Conservation (phyloP, 2,888 invertebrate species). For the Oithona nana region DNA sequence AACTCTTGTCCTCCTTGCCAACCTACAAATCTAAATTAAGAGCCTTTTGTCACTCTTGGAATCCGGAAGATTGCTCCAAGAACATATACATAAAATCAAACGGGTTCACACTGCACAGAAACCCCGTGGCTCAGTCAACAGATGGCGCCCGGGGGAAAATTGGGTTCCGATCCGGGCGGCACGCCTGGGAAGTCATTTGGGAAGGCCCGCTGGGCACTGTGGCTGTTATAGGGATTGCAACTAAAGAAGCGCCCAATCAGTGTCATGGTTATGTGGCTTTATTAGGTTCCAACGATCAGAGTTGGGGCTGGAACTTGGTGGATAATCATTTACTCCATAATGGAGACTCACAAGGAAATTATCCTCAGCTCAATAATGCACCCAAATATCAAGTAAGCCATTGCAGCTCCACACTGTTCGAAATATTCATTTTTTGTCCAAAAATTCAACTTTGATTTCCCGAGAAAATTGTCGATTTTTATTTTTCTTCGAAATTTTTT, state of each 20-base stretch:
- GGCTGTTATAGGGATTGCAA: slow-evolving; percentile 86
- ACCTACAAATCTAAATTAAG: slow-evolving; percentile 82
- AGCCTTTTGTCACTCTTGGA: slow-evolving; percentile 90
- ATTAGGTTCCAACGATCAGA: slow-evolving; percentile 84
- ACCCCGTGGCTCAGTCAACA: slow-evolving; percentile 95
- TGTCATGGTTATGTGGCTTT: slow-evolving; percentile 88
- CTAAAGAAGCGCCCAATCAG: slow-evolving; percentile 78
- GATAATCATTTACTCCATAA: slow-evolving; percentile 92
- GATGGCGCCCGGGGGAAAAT: slow-evolving; percentile 80
- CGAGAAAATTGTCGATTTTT: too few relatives aligned
- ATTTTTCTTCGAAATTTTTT: slow-evolving; percentile 1
- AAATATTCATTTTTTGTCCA: too few relatives aligned
- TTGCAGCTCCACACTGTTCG: too few relatives aligned
- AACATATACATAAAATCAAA: slow-evolving; percentile 92
- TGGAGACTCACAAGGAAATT: slow-evolving; percentile 82
- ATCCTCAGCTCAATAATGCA: slow-evolving; percentile 81
- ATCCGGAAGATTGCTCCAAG: slow-evolving; percentile 82
- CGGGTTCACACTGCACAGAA: slow-evolving; percentile 90
- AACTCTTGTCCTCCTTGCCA: slow-evolving; percentile 64
- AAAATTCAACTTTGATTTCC: too few relatives aligned
- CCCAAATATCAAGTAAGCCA: slow-evolving; percentile 76
- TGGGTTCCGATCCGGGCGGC: slow-evolving; percentile 68
- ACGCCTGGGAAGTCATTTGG: slow-evolving; percentile 97
- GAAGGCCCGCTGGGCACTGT: slow-evolving; percentile 95
- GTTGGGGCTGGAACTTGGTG: slow-evolving; percentile 99